Base-by-base conservation (phyloP, 1,140 invertebrate genomes). In the Brachionus angularis region DNA sequence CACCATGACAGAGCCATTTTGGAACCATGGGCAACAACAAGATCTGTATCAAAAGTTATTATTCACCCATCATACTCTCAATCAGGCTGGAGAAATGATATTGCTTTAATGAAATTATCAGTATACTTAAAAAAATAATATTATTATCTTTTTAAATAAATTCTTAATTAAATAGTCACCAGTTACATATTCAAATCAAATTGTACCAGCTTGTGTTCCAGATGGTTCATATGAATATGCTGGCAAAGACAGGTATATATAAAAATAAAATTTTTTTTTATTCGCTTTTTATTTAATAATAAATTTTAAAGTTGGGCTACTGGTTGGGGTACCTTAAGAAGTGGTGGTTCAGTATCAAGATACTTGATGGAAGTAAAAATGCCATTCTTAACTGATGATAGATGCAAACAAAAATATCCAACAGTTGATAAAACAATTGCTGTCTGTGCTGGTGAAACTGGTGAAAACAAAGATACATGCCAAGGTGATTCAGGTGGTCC, bases 401-500 rank as follows among this genome's bases (percentile, higher is more conserved):
- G 25, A 34, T 71, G 67, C 33, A 50, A 71, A 71, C 23, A 27
- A 27, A 71, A 71, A 55, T 71, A 71, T n/a, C 36, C 34, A 2
- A 71, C 23, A 14, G 67, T 55, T 23, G 27, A 71, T 10, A 44
- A 25, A 27, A 23, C n/a, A 10, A n/a, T 55, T 21, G 34, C 36
- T 16, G 34, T 71, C 3, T 71, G 70, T 58, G 49, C 70, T 21
- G 70, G 70, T 34, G 36, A 33, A 44, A 21, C 16, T 47, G 50
- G 50, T 55, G 47, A 34, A 12, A 25, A 39, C 31, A 47, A 44
- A 47, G 70, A 71, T 71, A 55, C 70, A 39, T 71, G 70, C 31
- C 70, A 71, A 55, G 67, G 67, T 53, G 67, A 71, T 27, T 52
- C 47, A 36, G 67, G 67, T 52, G 67, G 67, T 71, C 67, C 67